Evolutionary conservation across 2,888 invertebrate genomes (phyloP).

Genomic region (Hoplodrina ambigua): DNA sequence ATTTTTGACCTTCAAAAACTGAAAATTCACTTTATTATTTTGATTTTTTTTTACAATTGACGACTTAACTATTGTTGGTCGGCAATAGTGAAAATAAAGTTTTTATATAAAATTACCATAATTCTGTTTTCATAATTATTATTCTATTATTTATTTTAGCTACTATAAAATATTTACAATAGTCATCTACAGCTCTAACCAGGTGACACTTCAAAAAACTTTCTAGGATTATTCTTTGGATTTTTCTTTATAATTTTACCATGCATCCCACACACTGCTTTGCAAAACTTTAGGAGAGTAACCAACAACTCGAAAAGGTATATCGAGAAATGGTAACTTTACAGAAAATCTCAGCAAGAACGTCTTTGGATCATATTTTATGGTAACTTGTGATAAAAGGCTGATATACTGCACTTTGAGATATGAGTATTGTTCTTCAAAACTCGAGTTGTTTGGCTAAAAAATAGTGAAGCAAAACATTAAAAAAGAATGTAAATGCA

Average conservation of each 20-base stretch:
- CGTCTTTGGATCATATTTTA: constrained; percentile 57
- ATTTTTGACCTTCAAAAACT: constrained; percentile 80
- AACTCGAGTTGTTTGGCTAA: constrained; percentile 49
- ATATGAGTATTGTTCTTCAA: constrained; percentile 60
- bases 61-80: constrained; percentile 86
- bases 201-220: too few relatives aligned
- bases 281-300: constrained; percentile 61
- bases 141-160: constrained; percentile 9
- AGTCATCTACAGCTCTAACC: too few relatives aligned
- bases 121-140: constrained; percentile 27
- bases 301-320: constrained; percentile 67
- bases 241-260: neutral
- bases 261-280: neutral
- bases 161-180: too few relatives aligned
- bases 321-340: constrained; percentile 68
- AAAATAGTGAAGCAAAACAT: neutral
- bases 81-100: constrained; percentile 85
- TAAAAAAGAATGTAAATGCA: too few relatives aligned
- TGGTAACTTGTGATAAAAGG: constrained; percentile 59
- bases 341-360: constrained; percentile 62
- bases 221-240: neutral
- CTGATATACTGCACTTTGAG: constrained; percentile 69
- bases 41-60: constrained; percentile 86
- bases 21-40: constrained; percentile 85
- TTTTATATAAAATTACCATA: constrained; percentile 70